Conservation (phyloP, 2,797 vertebrate species). For the Vespertilio murinus region DNA sequence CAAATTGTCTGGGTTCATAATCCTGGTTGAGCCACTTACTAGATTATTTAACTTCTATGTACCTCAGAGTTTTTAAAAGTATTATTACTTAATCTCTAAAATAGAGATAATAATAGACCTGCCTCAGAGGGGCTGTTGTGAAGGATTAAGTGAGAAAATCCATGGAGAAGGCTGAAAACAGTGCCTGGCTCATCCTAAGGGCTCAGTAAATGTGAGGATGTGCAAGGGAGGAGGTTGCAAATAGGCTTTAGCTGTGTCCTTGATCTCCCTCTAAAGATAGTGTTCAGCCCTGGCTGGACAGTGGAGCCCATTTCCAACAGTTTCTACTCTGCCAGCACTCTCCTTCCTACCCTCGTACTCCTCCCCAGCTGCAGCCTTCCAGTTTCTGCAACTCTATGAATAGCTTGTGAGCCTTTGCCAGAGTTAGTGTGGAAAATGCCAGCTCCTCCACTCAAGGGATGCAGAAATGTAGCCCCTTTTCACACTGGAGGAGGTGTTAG, state of each 20-base stretch:
- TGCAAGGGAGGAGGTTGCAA: background rate
- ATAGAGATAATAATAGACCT: conserved; percentile 53
- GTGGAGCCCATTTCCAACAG: background rate
- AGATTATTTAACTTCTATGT: conserved; percentile 37
- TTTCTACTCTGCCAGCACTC: background rate
- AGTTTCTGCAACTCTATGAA: conserved; percentile 53
- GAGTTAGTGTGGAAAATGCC: conserved; percentile 45
- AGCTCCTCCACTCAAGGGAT: background rate
- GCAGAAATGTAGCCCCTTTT: conserved; percentile 19
- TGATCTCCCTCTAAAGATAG: conserved; percentile 34
- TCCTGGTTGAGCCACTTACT: conserved; percentile 16
- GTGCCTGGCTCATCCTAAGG: background rate
- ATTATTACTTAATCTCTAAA: conserved; percentile 62
- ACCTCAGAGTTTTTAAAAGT: background rate
- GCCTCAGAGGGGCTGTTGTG: background rate
- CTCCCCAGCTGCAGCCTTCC: background rate
- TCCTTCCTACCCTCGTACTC: background rate
- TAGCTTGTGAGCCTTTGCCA: conserved; percentile 38
- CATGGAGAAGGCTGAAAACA: conserved; percentile 20
- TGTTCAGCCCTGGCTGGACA: background rate
- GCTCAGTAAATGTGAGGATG: background rate
- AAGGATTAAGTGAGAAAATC: conserved; percentile 53
- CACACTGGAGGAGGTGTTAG: background rate
- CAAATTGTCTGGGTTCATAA: conserved; percentile 29
- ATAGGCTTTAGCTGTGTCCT: conserved; percentile 45